Base-by-base conservation (phyloP, 1,140 invertebrate genomes). In the Oppia nitens region DNA sequence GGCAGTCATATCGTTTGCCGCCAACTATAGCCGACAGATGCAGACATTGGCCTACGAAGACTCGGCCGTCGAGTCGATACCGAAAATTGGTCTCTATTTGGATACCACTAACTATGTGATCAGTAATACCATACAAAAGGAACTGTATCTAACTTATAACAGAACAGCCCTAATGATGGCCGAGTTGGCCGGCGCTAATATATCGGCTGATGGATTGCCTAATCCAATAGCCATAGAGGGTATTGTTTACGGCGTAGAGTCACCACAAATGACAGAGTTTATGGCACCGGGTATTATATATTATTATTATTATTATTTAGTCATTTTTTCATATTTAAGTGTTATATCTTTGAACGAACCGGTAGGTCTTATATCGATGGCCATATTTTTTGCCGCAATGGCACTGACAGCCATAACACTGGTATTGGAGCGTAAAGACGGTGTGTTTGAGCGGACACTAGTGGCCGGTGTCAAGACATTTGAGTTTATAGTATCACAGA, bases 351-450 rank as follows among this genome's bases (percentile, higher is more conserved):
- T 52, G 2, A 3, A 17, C 12, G 26, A 2, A 17, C 17, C 2
- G 2, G 2, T 52, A 52, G 50, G 50, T 52, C n/a, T 52, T 24
- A 55, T 55, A n/a, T 55, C 53, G 2, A 55, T 55, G 53, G 28
- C 53, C 11, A 86, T 92, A 1, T 95, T 92, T 75, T 94, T 95
- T 78, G 78, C 95, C 73, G 88, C 91, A 24, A 87, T 93, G 12
- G 89, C 89, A n/a, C 70, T 95, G 53, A 95, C 90, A 14, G 89
- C 89, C 2, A 85, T 91, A 12, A 83, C 86, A 1, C 80, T 96
- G 69, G 84, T 96, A 47, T 82, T 92, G 59, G 92, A 96, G 69
- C 78, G 87, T 63, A 90, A 87, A 62, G 87, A 91, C 72, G 89
- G 89, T 24, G 72, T 91, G 14, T 67, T 92, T 63, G 87, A 93